Evolutionary conservation across 2,888 invertebrate genomes (phyloP).

Genomic region (Andrena flavipes): DNA sequence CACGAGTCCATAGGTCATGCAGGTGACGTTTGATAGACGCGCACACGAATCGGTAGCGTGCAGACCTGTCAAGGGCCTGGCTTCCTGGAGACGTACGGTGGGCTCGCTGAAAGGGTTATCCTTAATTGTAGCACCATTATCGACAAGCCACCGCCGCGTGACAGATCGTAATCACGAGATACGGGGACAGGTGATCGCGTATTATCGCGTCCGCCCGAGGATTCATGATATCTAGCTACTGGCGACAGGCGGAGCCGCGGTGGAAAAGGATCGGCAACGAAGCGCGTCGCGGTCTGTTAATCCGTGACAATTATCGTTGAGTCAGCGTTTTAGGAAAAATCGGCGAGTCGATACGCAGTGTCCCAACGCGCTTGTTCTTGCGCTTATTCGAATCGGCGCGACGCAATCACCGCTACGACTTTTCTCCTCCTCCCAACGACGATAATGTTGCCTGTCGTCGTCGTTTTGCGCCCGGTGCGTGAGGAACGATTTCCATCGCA

Average conservation of each 20-base stretch:
- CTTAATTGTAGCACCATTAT: slow-evolving; percentile 40
- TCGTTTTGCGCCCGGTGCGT: not conserved
- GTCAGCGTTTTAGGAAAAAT: slow-evolving; percentile 64
- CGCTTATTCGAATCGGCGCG: slow-evolving; percentile 16
- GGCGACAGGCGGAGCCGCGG: not conserved
- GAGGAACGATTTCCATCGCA: slow-evolving; percentile 23
- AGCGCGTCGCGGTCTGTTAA: slow-evolving; percentile 70
- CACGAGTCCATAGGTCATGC: slow-evolving; percentile 35
- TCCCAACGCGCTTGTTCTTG: slow-evolving; percentile 26
- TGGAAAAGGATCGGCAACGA: slow-evolving; percentile 57
- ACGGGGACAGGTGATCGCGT: slow-evolving; percentile 23
- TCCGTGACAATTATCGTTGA: slow-evolving; percentile 67
- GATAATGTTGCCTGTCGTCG: slow-evolving; percentile 29
- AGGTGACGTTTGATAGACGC: slow-evolving; percentile 52
- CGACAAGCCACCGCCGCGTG: slow-evolving; percentile 19
- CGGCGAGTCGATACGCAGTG: slow-evolving; percentile 39
- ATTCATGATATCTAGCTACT: slow-evolving; percentile 34
- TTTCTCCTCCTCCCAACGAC: not conserved
- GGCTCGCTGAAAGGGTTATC: slow-evolving; percentile 43
- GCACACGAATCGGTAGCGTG: slow-evolving; percentile 32
- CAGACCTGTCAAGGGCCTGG: slow-evolving; percentile 30
- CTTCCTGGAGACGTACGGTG: slow-evolving; percentile 23
- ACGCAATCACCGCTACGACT: slow-evolving; percentile 20
- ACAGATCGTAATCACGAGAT: slow-evolving; percentile 16
- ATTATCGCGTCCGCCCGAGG: slow-evolving; percentile 19